A percentile compares a stretch with the other conserved stretches of the same genome.
These are phyloP conservation scores for Lindbergichthys nudifrons DNA, from an alignment of 2,797 vertebrate species.

Conservation along the genomic window DNA sequence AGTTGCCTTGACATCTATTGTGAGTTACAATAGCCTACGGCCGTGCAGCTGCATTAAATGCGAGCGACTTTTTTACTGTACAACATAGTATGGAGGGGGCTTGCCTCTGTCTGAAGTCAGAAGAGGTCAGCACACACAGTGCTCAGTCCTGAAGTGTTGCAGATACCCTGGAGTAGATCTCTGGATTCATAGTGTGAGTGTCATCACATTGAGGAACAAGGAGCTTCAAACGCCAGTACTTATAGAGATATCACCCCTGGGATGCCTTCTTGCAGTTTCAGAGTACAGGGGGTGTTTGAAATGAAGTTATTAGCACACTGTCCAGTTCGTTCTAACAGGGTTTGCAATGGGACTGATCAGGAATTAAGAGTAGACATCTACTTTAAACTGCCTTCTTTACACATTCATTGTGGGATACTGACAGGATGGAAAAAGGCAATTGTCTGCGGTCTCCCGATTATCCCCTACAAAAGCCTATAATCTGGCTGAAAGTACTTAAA, in stretches of 20 bases:
- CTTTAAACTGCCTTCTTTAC: constrained; percentile 84
- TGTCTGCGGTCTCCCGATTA: constrained; percentile 89
- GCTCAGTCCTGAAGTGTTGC: constrained; percentile 57
- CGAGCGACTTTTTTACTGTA: not conserved
- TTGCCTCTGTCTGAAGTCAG: constrained; percentile 40
- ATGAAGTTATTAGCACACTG: constrained; percentile 86
- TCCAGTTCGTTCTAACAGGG: constrained; percentile 87
- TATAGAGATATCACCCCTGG: constrained; percentile 55
- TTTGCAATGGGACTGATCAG: constrained; percentile 88
- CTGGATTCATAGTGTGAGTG: constrained; percentile 37
- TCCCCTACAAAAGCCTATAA: constrained; percentile 90
- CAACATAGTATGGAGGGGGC: constrained; percentile 9
- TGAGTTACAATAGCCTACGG: constrained; percentile 2
- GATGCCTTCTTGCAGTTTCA: constrained; percentile 39
- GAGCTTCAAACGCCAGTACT: constrained; percentile 45
- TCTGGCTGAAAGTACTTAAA: constrained; percentile 89
- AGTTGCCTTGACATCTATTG: constrained; percentile 15
- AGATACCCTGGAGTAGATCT: constrained; percentile 60
- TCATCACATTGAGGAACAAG: constrained; percentile 44
- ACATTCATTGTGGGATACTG: constrained; percentile 83
- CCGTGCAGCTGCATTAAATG: constrained; percentile 7
- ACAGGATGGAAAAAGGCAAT: constrained; percentile 88
- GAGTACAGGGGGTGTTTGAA: constrained; percentile 67
- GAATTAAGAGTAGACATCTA: constrained; percentile 88
- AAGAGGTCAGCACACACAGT: constrained; percentile 40